Percentiles rank a stretch among this genome's conserved stretches.
Evolutionary conservation across 2,888 invertebrate species (phyloP).

Genomic region (Microctonus aethiopoides): DNA sequence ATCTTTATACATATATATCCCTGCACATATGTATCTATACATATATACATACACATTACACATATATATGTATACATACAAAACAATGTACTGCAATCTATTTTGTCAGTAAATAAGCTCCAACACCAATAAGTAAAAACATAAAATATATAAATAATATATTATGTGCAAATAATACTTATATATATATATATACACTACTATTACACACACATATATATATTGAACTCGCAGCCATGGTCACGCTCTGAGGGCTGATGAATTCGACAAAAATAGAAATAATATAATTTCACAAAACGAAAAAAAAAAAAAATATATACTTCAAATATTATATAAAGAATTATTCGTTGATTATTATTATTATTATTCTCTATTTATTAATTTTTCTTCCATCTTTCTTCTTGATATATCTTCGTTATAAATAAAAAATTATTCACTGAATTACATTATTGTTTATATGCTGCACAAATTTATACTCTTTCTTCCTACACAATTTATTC

Average conservation of each 20-base stretch:
- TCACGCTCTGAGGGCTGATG: conserved; percentile 60
- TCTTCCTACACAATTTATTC: conserved; percentile 13
- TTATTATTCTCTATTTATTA: conserved; percentile 4
- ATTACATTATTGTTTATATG: no score
- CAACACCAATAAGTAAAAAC: background rate
- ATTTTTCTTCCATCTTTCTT: conserved; percentile 11
- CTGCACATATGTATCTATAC: background rate
- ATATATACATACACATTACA: background rate
- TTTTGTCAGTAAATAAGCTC: background rate
- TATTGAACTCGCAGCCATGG: conserved; percentile 62
- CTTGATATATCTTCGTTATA: no score
- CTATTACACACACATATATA: background rate
- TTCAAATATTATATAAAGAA: no score
- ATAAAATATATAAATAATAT: background rate
- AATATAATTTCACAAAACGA: conserved; percentile 18
- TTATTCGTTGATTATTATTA: conserved; percentile 17
- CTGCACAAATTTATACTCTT: no score
- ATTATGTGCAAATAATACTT: background rate
- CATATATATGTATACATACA: background rate
- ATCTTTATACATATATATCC: background rate
- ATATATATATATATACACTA: no score
- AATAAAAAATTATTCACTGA: no score
- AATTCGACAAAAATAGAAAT: conserved; percentile 37
- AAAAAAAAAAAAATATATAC: conserved; percentile 19
- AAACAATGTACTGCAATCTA: conserved; percentile 3